Evolutionary conservation across 2,113 vertebrate species (phyloP), one percentile per base, ranked within the genome.

Genomic region (Sylvilagus bachmani): DNA sequence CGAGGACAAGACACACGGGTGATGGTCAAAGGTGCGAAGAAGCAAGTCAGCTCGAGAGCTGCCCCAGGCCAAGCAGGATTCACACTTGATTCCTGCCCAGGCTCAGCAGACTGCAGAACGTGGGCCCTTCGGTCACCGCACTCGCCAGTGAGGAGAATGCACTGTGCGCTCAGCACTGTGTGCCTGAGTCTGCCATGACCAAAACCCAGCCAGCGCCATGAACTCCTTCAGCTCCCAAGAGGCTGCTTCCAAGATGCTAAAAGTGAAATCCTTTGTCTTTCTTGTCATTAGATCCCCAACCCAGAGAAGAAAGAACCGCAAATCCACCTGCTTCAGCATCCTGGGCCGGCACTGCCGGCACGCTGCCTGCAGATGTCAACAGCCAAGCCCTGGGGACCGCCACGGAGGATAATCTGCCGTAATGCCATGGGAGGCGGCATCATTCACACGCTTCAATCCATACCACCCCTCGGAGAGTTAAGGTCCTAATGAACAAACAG

Each of bases 161-260:
- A 25, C 29, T 58, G 17, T 44, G 11, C 25, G 58, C 16, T 31
- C 7, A 1, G 25, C 22, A 0, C 36, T 24, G n/a, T n/a, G n/a
- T n/a, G 82, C 74, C 95, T 92, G 88, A 27, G 25, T 64, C 87
- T 0, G 0, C 0, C 0, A 61, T 13, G 53, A 29, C 36, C 27
- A 71, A 95, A 85, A 38, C 31, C 24, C 67, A 27, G 10, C 53
- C 10, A 80, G 71, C 17, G 75, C 74, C 67, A 27, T 62, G 97
- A 93, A 86, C 94, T 83, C 80, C 49, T 70, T 14, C 25, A 1
- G 4, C 92, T 97, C 96, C 90, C 88, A 96, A 91, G 90, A 93
- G 86, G 44, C 6, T 44, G 44, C 44, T 44, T 44, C 44, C 44
- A 97, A 97, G 38, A 95, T 90, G 73, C 49, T 70, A 91, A 86